Evolutionary conservation across 1,140 invertebrate genomes (phyloP).

Genomic region (Eriosoma lanigerum): DNA sequence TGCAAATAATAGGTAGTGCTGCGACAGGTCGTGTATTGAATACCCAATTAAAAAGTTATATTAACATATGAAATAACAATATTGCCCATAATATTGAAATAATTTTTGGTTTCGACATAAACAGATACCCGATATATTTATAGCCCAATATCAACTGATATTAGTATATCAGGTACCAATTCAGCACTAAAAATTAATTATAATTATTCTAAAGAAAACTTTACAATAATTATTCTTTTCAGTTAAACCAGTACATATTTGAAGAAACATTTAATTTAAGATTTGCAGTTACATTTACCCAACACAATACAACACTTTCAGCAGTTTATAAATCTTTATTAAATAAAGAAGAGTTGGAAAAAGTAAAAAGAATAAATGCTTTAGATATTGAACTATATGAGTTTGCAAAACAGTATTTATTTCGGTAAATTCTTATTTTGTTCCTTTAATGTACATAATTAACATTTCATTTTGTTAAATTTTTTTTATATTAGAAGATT

Average conservation of each 20-base stretch:
- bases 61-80: no score
- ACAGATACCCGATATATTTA: no score
- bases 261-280: constrained; percentile 94
- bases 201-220: background rate
- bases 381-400: constrained; percentile 92
- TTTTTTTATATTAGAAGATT: constrained; percentile 64
- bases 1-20: no score
- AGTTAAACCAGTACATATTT: constrained; percentile 93
- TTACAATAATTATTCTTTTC: constrained; percentile 52
- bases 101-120: no score
- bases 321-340: constrained; percentile 74
- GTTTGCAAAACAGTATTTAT: constrained; percentile 87
- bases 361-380: constrained; percentile 78
- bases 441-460: no score
- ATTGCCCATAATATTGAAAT: no score
- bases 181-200: no score
- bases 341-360: constrained; percentile 69
- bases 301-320: constrained; percentile 86
- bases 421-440: constrained; percentile 61
- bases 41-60: no score
- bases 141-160: no score
- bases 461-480: constrained; percentile 4
- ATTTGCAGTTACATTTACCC: constrained; percentile 84
- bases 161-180: no score
- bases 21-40: no score